Base-by-base conservation (phyloP, 2,113 vertebrate species). In the Brachirus orientalis region DNA sequence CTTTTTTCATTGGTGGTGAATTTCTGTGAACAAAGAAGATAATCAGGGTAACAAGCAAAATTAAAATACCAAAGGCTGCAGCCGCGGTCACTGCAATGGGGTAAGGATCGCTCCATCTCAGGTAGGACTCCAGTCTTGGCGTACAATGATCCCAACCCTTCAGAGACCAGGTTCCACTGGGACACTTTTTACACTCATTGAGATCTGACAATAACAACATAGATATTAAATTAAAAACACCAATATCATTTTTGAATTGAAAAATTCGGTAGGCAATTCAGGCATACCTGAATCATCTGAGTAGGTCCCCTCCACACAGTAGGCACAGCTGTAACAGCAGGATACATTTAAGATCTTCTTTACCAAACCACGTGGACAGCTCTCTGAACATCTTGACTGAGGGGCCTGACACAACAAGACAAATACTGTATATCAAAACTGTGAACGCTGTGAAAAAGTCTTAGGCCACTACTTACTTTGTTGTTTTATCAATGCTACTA, bases 271-370 rank as follows among this genome's bases (percentile, higher is more conserved):
- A 40, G 20, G 4, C 13, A 4, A 37, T 12, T 38, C 10, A 57
- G n/a, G 5, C 79, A 38, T 84, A 91, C 90, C 86, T 6, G 7
- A 8, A 4, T 1, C 10, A 50, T 82, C 50, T 6, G 88, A 44
- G 22, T 69, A 90, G n/a, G 57, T 77, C 18, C 87, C 90, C 22
- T 79, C 85, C 14, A 1, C 0, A 69, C 88, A 88, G 0, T 0
- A 1, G 5, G 48, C 46, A 41, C 87, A 91, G 43, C 14, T 68
- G 66, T 88, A 89, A 75, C 87, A 89, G 57, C 88, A 91, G 47
- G 77, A 73, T 3, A 73, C 56, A 10, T 80, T 74, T 3, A 71
- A 57, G 12, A 87, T 73, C 44, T 76, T 86, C 72, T 84, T 91
- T 2, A 20, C 51, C 0, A n/a, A 57, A 1, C 85, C 87, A n/a